Evolutionary conservation across 2,797 vertebrate genomes (phyloP), one percentile per base, ranked within the genome.

Genomic region (Dendrocincla fuliginosa): DNA sequence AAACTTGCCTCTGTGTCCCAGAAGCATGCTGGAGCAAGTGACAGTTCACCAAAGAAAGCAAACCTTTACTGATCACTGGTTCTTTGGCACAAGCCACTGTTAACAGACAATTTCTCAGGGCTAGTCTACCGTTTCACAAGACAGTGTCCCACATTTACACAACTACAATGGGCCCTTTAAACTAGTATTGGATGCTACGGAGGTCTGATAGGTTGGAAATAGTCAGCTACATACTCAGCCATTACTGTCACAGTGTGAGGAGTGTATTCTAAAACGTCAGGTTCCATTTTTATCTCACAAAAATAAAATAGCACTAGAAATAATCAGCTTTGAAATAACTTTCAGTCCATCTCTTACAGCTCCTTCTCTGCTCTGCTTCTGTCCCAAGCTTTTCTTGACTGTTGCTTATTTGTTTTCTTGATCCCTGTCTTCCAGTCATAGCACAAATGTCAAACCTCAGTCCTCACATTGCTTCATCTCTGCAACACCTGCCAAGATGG

Each of bases 221-320:
- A 92, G 91, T 93, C 76, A 80, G 82, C 86, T 93, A 69, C 89
- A 24, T 76, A 79, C 33, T 50, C 76, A 93, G 57, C 52, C 70
- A 68, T 77, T 94, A 64, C 61, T 94, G 50, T 59, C 80, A 68
- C 75, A 79, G 69, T 7, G 2, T 49, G 61, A 82, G 50, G 27
- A 94, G 60, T 6, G 13, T 57, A 65, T 91, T 92, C 75, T 68
- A 53, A 93, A 94, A 60, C 0, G 6, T 80, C 93, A 95, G 74
- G 46, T 37, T 81, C 60, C 37, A 33, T 84, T 89, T 92, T 57
- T 67, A 90, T 7, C 47, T 84, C 46, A 69, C 61, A 92, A 61
- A 92, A 95, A 88, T 87, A 71, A 92, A 89, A 84, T 32, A 87
- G 35, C 32, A 78, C 78, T 56, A 60, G 64, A 92, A 92, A 92